Conservation (phyloP, 1,140 invertebrate species). For the Papilio dardanus region DNA sequence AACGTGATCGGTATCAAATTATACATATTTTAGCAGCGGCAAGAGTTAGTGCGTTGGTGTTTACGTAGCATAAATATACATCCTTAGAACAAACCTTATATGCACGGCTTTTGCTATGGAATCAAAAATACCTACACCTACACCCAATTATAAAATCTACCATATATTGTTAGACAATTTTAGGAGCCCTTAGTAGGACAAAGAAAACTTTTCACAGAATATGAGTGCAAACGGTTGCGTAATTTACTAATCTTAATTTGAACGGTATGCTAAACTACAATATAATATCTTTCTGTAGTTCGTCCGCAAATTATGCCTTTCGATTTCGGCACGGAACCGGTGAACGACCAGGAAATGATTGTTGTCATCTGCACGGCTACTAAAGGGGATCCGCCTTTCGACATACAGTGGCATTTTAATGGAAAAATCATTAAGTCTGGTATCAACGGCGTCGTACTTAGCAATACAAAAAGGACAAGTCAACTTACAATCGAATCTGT, state of each 20-base stretch:
- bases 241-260: background rate
- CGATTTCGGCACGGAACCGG: slow-evolving; percentile 84
- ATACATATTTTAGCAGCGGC: background rate
- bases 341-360: slow-evolving; percentile 87
- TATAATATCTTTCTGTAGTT: slow-evolving; percentile 74
- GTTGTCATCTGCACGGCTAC: slow-evolving; percentile 83
- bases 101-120: slow-evolving; percentile 2
- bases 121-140: slow-evolving; percentile 1
- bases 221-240: no score
- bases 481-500: slow-evolving; percentile 84
- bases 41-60: slow-evolving; percentile 60
- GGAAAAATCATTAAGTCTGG: slow-evolving; percentile 77
- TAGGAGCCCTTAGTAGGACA: background rate
- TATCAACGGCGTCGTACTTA: slow-evolving; percentile 69
- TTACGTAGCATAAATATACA: slow-evolving; percentile 83
- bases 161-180: background rate
- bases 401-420: slow-evolving; percentile 84
- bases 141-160: background rate
- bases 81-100: slow-evolving; percentile 3
- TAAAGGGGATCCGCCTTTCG: slow-evolving; percentile 83
- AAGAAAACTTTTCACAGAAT: no score
- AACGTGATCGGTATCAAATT: slow-evolving; percentile 85
- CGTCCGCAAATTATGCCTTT: slow-evolving; percentile 85
- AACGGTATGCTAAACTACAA: background rate
- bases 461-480: slow-evolving; percentile 80